These are phyloP conservation scores for Netelia melanura DNA, from an alignment of 2,888 invertebrate genomes.

Conservation along the genomic window DNA sequence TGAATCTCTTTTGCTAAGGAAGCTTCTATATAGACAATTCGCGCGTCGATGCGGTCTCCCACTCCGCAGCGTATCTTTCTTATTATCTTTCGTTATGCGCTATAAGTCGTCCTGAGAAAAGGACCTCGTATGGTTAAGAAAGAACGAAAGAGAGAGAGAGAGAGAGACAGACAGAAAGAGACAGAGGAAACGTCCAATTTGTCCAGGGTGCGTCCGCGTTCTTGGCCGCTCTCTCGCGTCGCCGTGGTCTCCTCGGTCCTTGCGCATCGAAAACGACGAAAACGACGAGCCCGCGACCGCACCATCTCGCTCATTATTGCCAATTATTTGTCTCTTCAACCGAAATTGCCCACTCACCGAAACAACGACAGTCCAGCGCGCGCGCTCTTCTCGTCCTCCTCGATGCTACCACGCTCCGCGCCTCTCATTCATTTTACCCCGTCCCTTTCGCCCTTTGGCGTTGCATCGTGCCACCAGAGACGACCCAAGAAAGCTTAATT, in stretches of 20 bases:
- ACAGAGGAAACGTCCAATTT: slow-evolving; percentile 70
- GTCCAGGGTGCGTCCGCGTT: slow-evolving; percentile 57
- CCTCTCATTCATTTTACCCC: slow-evolving; percentile 30
- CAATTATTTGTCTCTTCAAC: slow-evolving; percentile 74
- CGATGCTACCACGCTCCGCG: slow-evolving; percentile 50
- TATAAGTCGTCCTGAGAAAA: slow-evolving; percentile 50
- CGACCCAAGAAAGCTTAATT: slow-evolving; percentile 69
- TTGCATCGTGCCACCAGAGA: slow-evolving; percentile 13
- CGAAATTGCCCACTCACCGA: slow-evolving; percentile 70
- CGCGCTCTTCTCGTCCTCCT: slow-evolving; percentile 27
- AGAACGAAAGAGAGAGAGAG: slow-evolving; percentile 31
- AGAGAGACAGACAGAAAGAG: slow-evolving; percentile 46
- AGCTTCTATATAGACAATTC: slow-evolving; percentile 45
- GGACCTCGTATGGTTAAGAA: slow-evolving; percentile 7
- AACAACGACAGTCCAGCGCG: slow-evolving; percentile 47
- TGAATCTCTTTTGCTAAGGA: slow-evolving; percentile 39
- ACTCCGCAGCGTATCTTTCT: slow-evolving; percentile 9
- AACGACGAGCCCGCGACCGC: slow-evolving; percentile 43
- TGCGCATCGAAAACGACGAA: slow-evolving; percentile 14
- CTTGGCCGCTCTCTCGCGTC: slow-evolving; percentile 25
- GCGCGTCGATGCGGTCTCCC: slow-evolving; percentile 47
- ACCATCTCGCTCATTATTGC: slow-evolving; percentile 73
- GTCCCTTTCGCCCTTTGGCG: neutral
- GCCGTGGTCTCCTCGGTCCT: slow-evolving; percentile 1
- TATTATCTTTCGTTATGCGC: slow-evolving; percentile 66